Conservation (phyloP, 2,888 invertebrate genomes). For the Ophioninae sp. region DNA sequence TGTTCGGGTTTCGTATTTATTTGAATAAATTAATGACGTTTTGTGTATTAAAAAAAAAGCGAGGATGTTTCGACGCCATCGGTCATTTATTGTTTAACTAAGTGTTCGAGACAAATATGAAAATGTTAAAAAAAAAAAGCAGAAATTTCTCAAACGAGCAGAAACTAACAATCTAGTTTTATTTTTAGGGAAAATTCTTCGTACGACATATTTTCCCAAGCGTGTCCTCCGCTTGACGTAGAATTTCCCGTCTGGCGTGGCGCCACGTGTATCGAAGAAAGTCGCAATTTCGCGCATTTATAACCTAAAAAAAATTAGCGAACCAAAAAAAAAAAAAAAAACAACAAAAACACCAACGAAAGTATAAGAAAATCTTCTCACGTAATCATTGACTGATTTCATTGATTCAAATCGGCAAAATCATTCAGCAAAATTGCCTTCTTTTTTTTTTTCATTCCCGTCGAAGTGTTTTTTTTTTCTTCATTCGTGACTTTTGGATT, state of each 20-base stretch:
- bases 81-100: not conserved
- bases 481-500: not conserved
- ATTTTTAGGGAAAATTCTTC: not conserved
- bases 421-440: no score
- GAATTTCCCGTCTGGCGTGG: not conserved
- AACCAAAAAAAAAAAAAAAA: no score
- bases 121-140: not conserved
- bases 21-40: no score
- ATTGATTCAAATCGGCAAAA: not conserved
- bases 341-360: not conserved
- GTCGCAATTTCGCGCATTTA: not conserved
- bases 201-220: not conserved
- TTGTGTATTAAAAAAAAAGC: not conserved
- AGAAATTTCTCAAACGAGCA: not conserved
- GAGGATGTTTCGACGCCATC: not conserved
- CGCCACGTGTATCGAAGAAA: not conserved
- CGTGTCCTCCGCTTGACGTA: not conserved
- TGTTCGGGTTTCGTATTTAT: no score
- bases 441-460: not conserved
- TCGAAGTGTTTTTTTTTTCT: not conserved
- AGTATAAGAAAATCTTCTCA: not conserved
- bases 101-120: not conserved
- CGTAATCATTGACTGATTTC: not conserved
- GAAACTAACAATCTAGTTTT: not conserved
- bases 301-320: not conserved